Evolutionary conservation across 2,797 vertebrate species (phyloP).

Genomic region (Sebastolobus altivelis): DNA sequence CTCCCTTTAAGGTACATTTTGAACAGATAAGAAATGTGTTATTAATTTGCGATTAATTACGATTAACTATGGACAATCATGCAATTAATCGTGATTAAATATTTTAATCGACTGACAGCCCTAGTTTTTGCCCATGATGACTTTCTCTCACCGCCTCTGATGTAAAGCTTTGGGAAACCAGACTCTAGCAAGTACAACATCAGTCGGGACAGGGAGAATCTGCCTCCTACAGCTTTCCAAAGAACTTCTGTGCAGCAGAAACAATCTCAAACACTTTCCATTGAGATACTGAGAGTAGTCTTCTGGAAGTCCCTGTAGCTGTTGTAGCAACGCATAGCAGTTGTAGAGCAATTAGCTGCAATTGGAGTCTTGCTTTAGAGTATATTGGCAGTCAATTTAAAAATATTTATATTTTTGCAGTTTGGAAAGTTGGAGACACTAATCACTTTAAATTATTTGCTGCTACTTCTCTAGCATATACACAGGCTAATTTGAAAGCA

Average conservation of each 20-base stretch:
- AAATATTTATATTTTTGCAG: not conserved
- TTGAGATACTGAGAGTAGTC: not conserved
- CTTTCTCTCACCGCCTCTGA: not conserved
- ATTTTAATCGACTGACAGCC: too few relatives aligned
- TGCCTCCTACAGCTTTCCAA: not conserved
- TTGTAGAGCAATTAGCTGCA: not conserved
- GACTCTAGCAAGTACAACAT: not conserved
- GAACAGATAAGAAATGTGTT: accelerated
- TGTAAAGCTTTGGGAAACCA: not conserved
- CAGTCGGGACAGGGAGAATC: not conserved
- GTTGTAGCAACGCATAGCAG: not conserved
- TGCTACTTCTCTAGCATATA: not conserved
- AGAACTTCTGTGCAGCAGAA: not conserved
- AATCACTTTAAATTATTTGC: not conserved
- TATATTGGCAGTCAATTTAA: not conserved
- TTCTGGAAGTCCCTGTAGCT: not conserved
- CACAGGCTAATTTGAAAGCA: not conserved
- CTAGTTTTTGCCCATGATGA: too few relatives aligned
- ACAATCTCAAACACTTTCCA: too few relatives aligned
- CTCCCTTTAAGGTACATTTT: too few relatives aligned
- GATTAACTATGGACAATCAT: too few relatives aligned
- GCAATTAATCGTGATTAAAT: too few relatives aligned
- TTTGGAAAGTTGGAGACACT: not conserved
- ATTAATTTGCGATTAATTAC: too few relatives aligned
- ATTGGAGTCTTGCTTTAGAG: not conserved